Percentiles rank a stretch among this genome's conserved stretches.
These are phyloP conservation scores for Sphaeramia orbicularis DNA, from an alignment of 2,797 vertebrate genomes.

Conservation along the genomic window DNA sequence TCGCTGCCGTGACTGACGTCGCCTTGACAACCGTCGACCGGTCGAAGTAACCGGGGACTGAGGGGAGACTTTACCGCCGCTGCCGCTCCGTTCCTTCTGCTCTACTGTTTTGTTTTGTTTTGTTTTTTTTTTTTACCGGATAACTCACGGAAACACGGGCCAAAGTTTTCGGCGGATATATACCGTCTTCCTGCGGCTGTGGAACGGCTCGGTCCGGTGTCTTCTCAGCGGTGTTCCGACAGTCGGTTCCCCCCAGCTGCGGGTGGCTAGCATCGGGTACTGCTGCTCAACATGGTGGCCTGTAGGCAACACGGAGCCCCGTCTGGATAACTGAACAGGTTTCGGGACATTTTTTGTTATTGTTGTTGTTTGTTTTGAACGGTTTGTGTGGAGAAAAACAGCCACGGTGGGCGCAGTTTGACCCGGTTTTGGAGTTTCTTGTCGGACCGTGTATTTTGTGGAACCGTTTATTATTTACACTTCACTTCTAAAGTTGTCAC, in stretches of 20 bases:
- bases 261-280: slow-evolving; percentile 63
- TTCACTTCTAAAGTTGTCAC: slow-evolving; percentile 42
- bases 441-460: slow-evolving; percentile 19
- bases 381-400: not conserved
- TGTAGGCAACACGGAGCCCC: slow-evolving; percentile 38
- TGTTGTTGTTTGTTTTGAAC: too few relatives aligned
- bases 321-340: slow-evolving; percentile 19
- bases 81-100: slow-evolving; percentile 1
- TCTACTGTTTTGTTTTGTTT: too few relatives aligned
- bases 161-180: slow-evolving; percentile 29
- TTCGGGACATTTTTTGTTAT: not conserved
- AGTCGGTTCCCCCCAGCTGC: slow-evolving; percentile 39
- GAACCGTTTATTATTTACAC: slow-evolving; percentile 45
- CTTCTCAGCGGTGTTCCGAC: slow-evolving; percentile 14
- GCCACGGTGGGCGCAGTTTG: not conserved
- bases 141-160: not conserved
- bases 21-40: slow-evolving; percentile 17
- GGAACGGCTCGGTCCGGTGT: not conserved
- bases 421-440: accelerated
- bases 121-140: not conserved
- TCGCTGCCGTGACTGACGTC: accelerated
- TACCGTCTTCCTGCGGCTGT: not conserved
- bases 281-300: slow-evolving; percentile 77
- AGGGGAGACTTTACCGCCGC: slow-evolving; percentile 53
- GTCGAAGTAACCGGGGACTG: slow-evolving; percentile 62